Conservation (phyloP, 2,888 invertebrate species). For the Lutraria lutraria region DNA sequence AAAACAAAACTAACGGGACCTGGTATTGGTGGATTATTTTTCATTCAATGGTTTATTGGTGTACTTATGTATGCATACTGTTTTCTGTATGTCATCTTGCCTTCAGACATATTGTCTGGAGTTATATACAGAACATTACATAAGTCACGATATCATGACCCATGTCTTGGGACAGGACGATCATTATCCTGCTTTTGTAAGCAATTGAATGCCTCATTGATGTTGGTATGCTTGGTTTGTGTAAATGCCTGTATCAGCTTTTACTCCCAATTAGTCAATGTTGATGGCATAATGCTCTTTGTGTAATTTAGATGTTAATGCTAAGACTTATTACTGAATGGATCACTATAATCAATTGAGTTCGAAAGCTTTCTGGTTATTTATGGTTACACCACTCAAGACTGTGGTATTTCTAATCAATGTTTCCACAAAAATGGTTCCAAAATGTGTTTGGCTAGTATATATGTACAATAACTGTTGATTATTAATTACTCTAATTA, state of each 20-base stretch:
- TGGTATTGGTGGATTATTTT: no score
- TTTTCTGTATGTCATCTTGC: neutral
- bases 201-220: neutral
- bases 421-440: no score
- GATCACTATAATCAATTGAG: neutral
- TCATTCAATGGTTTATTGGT: no score
- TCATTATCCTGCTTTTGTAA: neutral
- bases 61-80: neutral
- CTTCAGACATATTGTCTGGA: neutral
- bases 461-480: no score
- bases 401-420: neutral
- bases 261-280: neutral
- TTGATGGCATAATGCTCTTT: neutral
- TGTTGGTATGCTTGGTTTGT: neutral
- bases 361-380: neutral
- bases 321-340: neutral
- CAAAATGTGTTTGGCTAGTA: no score
- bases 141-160: neutral
- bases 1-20: no score
- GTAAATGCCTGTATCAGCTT: neutral
- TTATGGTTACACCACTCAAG: neutral
- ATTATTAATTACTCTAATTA: no score
- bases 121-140: neutral
- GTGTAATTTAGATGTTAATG: slow-evolving; percentile 3
- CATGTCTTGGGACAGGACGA: neutral